Evolutionary conservation across 1,140 invertebrate genomes (phyloP), one percentile per base, ranked within the genome.

Genomic region (Sipha flava): DNA sequence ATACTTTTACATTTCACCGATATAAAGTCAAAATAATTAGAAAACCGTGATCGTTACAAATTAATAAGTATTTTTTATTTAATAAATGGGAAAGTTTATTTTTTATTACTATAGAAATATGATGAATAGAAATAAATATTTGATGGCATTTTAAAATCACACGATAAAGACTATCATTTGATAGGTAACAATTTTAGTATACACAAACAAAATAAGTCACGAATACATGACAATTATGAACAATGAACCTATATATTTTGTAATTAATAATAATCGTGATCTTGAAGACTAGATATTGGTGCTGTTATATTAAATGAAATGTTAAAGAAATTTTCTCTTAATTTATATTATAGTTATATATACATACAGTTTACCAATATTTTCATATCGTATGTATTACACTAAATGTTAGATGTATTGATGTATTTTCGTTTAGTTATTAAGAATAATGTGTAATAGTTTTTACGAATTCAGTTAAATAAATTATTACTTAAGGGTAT

Each of bases 41-140:
- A 43, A 66, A 43, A 66, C 37, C 21, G 37, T 40, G 10, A 10
- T 40, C 21, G 23, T 40, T 21, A 23, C 18, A 14, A 23, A 66
- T 43, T 43, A 43, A 26, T 43, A 23, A 43, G 37, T 0, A 37
- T 3, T 70, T 47, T 0, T 2, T 29, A 47, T 70, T 2, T 40
- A 40, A 23, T 21, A 70, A 70, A 70, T 47, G 40, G 14, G 43
- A 70, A 70, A 70, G 66, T 70, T 70, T 10, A 31, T 70, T 34
- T n/a, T 45, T 47, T 45, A 23, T 64, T 9, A 4, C 7, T 10
- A 3, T 26, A 47, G n/a, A 6, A 43, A 26, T 43, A 66, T 70
- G 66, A 70, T 70, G 45, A 70, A 70, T 70, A 70, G 43, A 21
- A 29, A 70, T 16, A n/a, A n/a, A n/a, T 47, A 70, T 29, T 29